Evolutionary conservation across 2,797 vertebrate species (phyloP).

Genomic region (Enteromius thamalakanensis): DNA sequence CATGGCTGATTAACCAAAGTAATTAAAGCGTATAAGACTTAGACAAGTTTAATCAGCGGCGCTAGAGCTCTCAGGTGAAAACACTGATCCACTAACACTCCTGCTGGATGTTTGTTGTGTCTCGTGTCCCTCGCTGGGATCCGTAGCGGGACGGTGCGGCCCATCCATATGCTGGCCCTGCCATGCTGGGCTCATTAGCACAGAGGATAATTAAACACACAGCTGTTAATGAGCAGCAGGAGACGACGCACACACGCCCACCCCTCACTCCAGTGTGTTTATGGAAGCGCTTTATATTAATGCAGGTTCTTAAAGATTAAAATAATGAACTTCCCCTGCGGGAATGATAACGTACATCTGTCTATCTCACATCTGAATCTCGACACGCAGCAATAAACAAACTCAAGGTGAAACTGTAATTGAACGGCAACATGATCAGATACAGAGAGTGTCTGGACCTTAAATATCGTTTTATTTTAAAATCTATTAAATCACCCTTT

Average conservation of each 20-base stretch:
- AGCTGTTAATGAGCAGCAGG: constrained; percentile 81
- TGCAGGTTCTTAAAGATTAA: not conserved
- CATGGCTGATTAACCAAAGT: constrained; percentile 18
- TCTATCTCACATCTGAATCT: constrained; percentile 1
- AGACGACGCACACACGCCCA: constrained; percentile 75
- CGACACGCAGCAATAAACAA: not conserved
- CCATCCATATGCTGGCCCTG: constrained; percentile 75
- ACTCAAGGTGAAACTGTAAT: not conserved
- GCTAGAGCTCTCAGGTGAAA: constrained; percentile 4
- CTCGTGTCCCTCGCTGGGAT: constrained; percentile 45
- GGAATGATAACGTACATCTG: not conserved
- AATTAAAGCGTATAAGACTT: constrained; percentile 4
- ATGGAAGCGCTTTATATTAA: not conserved
- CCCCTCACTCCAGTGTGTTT: constrained; percentile 66
- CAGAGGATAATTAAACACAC: constrained; percentile 83
- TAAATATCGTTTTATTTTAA: not conserved
- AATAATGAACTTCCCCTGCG: constrained; percentile 1
- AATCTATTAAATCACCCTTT: not conserved
- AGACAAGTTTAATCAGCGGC: constrained; percentile 15
- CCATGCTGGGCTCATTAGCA: constrained; percentile 82
- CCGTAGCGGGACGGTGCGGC: constrained; percentile 62
- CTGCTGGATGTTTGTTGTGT: constrained; percentile 31
- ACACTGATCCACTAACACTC: constrained; percentile 26
- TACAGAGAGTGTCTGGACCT: not conserved
- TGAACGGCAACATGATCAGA: not conserved